Conservation (phyloP, 2,888 invertebrate genomes). For the Halocaridina rubra region DNA sequence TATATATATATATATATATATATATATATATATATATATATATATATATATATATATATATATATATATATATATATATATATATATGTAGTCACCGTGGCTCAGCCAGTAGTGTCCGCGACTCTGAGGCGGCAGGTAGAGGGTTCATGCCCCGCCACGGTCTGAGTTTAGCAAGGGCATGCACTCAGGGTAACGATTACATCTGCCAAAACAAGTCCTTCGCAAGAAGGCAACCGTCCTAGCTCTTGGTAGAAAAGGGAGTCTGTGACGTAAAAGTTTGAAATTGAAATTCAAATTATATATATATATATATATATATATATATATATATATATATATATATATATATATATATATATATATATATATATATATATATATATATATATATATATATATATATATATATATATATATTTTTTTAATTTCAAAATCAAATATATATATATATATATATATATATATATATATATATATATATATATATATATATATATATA, state of each 20-base stretch:
- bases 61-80: background rate
- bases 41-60: background rate
- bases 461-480: constrained; percentile 17
- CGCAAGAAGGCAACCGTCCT: too few species aligned
- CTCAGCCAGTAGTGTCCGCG: too few species aligned
- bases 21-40: background rate
- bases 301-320: background rate
- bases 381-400: constrained; percentile 1
- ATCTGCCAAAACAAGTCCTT: too few species aligned
- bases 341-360: constrained; percentile 8
- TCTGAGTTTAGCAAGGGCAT: too few species aligned
- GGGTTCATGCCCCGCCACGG: too few species aligned
- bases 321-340: constrained; percentile 8
- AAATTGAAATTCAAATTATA: too few species aligned
- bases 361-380: constrained; percentile 8
- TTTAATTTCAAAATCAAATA: background rate
- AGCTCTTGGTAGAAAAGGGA: too few species aligned
- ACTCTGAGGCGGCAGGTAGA: too few species aligned
- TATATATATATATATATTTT: background rate
- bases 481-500: constrained; percentile 48
- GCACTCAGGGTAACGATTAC: too few species aligned
- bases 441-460: constrained; percentile 36
- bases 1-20: background rate
- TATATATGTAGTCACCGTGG: background rate
- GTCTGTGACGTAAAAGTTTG: too few species aligned